These are phyloP conservation scores for Aegotheles bennettii DNA, from an alignment of 2,113 vertebrate genomes.

Conservation along the genomic window DNA sequence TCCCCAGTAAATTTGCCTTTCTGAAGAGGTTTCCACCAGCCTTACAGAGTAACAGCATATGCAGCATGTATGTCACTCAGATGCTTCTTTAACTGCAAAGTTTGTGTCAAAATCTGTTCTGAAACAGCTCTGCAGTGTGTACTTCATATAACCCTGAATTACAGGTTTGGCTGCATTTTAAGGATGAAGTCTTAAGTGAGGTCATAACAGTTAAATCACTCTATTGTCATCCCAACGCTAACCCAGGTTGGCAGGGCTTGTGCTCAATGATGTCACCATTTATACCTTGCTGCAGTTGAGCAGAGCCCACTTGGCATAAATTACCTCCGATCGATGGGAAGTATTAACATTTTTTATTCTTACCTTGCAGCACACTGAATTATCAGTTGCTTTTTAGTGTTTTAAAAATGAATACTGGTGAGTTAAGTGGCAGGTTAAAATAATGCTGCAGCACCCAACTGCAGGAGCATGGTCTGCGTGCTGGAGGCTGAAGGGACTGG, in stretches of 20 bases:
- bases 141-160: conserved; percentile 5
- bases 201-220: conserved; percentile 54
- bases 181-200: conserved; percentile 44
- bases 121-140: background rate
- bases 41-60: background rate
- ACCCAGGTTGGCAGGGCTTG: conserved; percentile 27
- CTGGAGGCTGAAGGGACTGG: background rate
- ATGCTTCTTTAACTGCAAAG: conserved; percentile 22
- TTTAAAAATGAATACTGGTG: background rate
- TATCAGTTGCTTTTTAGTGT: background rate
- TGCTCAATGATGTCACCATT: conserved; percentile 32
- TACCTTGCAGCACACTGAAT: background rate
- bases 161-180: background rate
- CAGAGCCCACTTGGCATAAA: conserved; percentile 30
- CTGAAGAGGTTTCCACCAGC: background rate
- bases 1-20: background rate
- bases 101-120: conserved; percentile 24
- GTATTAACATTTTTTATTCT: conserved; percentile 20
- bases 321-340: conserved; percentile 23
- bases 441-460: background rate
- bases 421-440: background rate
- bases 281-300: conserved; percentile 2
- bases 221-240: conserved; percentile 5
- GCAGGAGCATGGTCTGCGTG: rapidly evolving
- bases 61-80: background rate